phyloP scores from a whole-genome alignment of 2,888 invertebrate species.

The Melanophora roralis region DNA sequence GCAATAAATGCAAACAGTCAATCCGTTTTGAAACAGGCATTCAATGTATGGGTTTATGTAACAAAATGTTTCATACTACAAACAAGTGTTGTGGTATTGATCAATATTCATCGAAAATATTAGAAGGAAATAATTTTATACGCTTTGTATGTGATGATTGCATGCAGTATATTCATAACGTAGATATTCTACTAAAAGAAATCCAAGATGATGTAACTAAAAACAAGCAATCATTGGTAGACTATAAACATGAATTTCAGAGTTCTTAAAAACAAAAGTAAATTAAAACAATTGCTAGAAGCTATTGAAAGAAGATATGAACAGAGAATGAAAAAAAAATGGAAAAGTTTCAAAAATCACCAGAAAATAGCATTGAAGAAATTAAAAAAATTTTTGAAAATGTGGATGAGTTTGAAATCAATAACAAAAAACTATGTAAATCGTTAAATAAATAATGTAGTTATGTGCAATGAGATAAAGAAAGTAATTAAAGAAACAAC shows the following conservation, averaged over 20 bases:
- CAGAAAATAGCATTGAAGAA: background rate
- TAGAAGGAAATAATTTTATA: background rate
- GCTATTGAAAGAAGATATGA: background rate
- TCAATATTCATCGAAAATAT: background rate
- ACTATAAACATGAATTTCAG: background rate
- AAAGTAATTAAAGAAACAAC: background rate
- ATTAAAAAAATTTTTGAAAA: slow-evolving; percentile 1
- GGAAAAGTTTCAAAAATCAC: background rate
- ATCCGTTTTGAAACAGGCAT: slow-evolving; percentile 12
- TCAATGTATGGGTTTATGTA: slow-evolving; percentile 6
- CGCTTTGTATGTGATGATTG: slow-evolving; percentile 2
- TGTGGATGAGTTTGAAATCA: background rate
- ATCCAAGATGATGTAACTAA: background rate
- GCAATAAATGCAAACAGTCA: slow-evolving; percentile 4
- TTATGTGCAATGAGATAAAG: slow-evolving; percentile 10
- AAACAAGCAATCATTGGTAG: too few species aligned
- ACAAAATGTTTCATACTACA: background rate
- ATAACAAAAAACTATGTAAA: slow-evolving; percentile 1
- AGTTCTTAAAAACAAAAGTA: background rate
- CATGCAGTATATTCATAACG: background rate
- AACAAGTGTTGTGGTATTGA: background rate
- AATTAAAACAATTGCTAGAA: background rate
- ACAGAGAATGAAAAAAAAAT: background rate
- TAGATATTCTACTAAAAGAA: background rate
- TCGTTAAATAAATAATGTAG: background rate